Evolutionary conservation across 2,113 vertebrate species (phyloP), one percentile per base, ranked within the genome.

Genomic region (Solea senegalensis): DNA sequence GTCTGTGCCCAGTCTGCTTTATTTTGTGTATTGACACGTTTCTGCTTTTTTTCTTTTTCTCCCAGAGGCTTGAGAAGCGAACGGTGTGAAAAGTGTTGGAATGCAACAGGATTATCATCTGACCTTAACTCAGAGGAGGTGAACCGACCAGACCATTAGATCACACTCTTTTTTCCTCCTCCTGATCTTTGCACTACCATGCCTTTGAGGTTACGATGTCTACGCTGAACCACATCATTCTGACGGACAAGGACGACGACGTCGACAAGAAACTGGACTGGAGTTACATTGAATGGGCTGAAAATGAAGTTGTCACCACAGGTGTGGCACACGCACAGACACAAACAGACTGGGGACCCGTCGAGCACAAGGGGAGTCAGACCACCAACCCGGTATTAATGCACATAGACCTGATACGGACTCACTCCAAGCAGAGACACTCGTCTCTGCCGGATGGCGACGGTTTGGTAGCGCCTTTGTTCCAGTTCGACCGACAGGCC

Each of bases 401-500:
- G 92, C 91, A 90, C 59, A 90, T 93, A 56, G 92, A 94, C 51
- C 78, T 93, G 3, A 74, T 68, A 13, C 80, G 91, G 76, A 90
- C 83, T 0, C 68, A 91, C 11, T 91, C 91, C 58, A 93, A 86
- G 73, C 54, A 74, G 59, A 92, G 83, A 40, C 88, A 87, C 2
- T 65, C 75, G 27, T 91, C 90, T 8, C 15, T 81, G 0, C 72
- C 76, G 27, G 91, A 94, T 12, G 3, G 2, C 0, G 45, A 48
- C 3, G 80, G 81, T 55, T 89, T 72, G 68, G 81, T 74, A 1
- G 80, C 74, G 0, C 80, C 74, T 0, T 78, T 92, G 0, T 94
- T 94, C 72, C 95, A 95, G 73, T 99, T 98, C 65, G 78, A 96
- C 55, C 92, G 93, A 1, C 94, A 96, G 10, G 95, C 95, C 7